Evolutionary conservation across 2,888 invertebrate species (phyloP).

Genomic region (Scaptomyza tumidula): DNA sequence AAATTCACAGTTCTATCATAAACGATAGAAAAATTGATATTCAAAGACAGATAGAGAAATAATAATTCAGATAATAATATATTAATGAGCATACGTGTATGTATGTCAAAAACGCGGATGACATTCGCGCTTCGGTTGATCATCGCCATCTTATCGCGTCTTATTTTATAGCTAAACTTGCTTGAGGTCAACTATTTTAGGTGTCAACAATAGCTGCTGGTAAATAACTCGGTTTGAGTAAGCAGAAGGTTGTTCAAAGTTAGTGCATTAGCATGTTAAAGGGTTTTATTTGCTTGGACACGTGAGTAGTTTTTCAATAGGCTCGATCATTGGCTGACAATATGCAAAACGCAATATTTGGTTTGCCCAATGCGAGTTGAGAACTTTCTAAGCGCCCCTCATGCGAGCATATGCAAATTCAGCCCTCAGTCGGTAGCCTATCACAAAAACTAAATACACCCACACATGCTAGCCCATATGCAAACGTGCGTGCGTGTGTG

Average conservation of each 20-base stretch:
- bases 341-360: constrained; percentile 7
- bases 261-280: background rate
- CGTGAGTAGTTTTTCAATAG: background rate
- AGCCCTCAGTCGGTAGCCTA: constrained; percentile 62
- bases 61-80: too few species aligned
- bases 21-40: too few species aligned
- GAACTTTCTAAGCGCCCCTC: constrained; percentile 49
- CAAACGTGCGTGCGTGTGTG: constrained; percentile 19
- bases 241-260: background rate
- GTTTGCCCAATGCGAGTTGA: constrained; percentile 45
- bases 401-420: constrained; percentile 63
- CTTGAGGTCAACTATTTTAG: background rate
- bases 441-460: constrained; percentile 68
- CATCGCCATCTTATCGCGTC: background rate
- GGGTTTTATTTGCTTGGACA: background rate
- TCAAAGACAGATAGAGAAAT: too few species aligned
- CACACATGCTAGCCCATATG: constrained; percentile 20
- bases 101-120: too few species aligned
- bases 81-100: too few species aligned
- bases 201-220: too few species aligned
- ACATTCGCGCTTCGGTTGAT: background rate
- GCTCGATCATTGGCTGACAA: constrained; percentile 11
- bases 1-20: too few species aligned
- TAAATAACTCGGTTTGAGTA: background rate
- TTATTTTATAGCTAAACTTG: background rate